Conservation (phyloP, 2,888 invertebrate genomes). For the Crematogaster levior region DNA sequence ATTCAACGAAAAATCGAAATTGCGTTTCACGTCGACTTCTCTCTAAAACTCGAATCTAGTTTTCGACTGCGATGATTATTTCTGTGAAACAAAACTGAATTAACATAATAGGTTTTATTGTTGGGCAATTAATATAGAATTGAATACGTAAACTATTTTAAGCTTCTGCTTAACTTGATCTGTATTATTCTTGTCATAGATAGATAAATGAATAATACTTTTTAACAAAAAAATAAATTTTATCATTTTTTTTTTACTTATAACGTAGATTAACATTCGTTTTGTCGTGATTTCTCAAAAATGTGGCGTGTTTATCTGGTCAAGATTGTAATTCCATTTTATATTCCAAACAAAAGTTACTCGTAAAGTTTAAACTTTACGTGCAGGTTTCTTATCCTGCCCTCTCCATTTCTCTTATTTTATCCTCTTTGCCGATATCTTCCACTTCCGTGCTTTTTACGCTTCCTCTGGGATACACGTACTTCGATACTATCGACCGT, state of each 20-base stretch:
- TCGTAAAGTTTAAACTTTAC: background rate
- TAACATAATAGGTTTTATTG: background rate
- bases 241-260: background rate
- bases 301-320: background rate
- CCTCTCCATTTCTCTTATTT: background rate
- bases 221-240: background rate
- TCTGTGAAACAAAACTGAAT: background rate
- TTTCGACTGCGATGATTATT: no score
- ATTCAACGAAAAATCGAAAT: background rate
- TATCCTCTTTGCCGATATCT: constrained; percentile 26
- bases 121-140: background rate
- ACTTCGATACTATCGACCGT: constrained; percentile 21
- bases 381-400: background rate
- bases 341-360: constrained; percentile 4
- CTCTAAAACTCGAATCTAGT: background rate
- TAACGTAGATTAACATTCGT: background rate
- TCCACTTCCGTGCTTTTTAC: constrained; percentile 26
- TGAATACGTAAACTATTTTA: background rate
- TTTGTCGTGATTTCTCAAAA: constrained; percentile 4
- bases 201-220: no score
- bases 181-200: no score
- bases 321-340: background rate
- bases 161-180: background rate
- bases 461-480: constrained; percentile 1
- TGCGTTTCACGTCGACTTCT: background rate